phyloP scores from a whole-genome alignment of 2,797 vertebrate genomes.

The Ceyx erithaca region DNA sequence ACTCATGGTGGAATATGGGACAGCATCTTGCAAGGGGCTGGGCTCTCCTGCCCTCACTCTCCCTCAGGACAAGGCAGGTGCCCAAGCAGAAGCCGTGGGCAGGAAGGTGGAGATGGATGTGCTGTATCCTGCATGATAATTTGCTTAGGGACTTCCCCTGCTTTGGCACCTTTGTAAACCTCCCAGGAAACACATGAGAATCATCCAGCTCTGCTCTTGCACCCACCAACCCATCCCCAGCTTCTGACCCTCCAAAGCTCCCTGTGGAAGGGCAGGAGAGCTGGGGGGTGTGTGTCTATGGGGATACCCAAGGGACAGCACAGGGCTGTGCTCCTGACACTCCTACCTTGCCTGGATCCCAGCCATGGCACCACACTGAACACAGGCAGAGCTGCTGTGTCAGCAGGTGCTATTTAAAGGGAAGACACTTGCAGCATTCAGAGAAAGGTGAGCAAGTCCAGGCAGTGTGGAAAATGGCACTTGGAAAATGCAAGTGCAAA shows the following conservation, averaged over 20 bases:
- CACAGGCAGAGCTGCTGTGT: background rate
- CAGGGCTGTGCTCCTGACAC: background rate
- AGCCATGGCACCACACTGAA: background rate
- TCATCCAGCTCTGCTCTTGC: background rate
- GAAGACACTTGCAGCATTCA: background rate
- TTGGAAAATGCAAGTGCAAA: background rate
- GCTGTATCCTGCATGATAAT: constrained; percentile 4
- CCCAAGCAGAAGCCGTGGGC: background rate
- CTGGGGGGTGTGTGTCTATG: background rate
- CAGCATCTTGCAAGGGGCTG: accelerated
- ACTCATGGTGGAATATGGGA: background rate
- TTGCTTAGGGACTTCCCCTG: constrained; percentile 39
- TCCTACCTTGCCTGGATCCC: background rate
- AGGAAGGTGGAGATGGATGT: constrained; percentile 31
- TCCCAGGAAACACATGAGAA: background rate
- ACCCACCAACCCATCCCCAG: background rate
- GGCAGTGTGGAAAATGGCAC: constrained; percentile 12
- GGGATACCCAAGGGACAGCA: background rate
- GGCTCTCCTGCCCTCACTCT: background rate
- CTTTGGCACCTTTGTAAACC: background rate
- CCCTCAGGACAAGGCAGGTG: background rate
- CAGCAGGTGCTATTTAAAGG: constrained; percentile 48
- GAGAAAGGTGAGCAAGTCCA: constrained; percentile 24
- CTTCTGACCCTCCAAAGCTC: background rate
- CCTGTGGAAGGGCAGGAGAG: background rate